A percentile compares a stretch with the other conserved stretches of the same genome.
These are phyloP conservation scores for Hirtodrosophila alboralis DNA, from an alignment of 2,888 invertebrate genomes.

Conservation along the genomic window DNA sequence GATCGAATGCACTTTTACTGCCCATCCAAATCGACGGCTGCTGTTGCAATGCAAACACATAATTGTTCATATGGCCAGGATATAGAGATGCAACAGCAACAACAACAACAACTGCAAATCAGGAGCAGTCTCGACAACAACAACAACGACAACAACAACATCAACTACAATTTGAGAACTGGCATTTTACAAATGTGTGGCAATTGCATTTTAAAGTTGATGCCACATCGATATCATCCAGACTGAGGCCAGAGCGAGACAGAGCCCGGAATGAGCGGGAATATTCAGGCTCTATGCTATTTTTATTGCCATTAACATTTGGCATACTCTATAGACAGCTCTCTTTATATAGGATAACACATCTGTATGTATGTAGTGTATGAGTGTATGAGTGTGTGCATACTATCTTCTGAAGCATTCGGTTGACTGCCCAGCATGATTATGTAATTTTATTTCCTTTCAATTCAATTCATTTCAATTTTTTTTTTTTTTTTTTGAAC, in stretches of 20 bases:
- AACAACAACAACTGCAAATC: slow-evolving; percentile 25
- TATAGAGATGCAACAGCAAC: slow-evolving; percentile 50
- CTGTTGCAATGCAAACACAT: slow-evolving; percentile 61
- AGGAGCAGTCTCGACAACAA: slow-evolving; percentile 16
- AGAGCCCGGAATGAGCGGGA: neutral
- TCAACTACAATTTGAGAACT: slow-evolving; percentile 20
- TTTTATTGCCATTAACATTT: slow-evolving; percentile 60
- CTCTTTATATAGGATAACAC: too few species aligned
- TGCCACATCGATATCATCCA: slow-evolving; percentile 45
- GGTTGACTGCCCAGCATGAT: slow-evolving; percentile 52
- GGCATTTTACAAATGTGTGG: slow-evolving; percentile 63
- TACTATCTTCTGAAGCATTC: slow-evolving; percentile 32
- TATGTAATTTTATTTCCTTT: slow-evolving; percentile 40
- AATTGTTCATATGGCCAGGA: slow-evolving; percentile 68
- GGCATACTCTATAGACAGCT: slow-evolving; percentile 28
- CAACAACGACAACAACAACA: slow-evolving; percentile 17
- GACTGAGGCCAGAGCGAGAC: slow-evolving; percentile 17
- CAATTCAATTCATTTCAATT: too few species aligned
- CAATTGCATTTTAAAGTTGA: slow-evolving; percentile 65
- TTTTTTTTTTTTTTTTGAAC: neutral
- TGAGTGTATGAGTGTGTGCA: slow-evolving; percentile 12
- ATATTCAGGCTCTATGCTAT: slow-evolving; percentile 2
- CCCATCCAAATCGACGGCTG: slow-evolving; percentile 44
- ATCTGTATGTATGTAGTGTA: neutral
- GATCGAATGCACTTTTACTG: slow-evolving; percentile 72